Evolutionary conservation across 2,888 invertebrate species (phyloP).

Genomic region (Arrhopalites spinosus): DNA sequence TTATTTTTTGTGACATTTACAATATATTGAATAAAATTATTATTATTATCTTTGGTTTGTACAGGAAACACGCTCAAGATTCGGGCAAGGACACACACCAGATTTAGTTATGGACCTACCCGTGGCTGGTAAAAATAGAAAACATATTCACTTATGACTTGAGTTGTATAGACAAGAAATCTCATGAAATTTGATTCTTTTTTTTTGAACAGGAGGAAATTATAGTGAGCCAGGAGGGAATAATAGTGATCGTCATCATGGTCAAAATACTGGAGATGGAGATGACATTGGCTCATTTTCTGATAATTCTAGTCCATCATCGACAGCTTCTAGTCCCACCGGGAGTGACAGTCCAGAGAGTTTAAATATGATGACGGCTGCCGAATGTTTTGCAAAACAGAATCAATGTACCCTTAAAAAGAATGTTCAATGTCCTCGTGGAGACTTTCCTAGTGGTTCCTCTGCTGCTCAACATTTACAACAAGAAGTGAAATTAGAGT

Average conservation of each 20-base stretch:
- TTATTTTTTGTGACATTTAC: too few species aligned
- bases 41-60: too few species aligned
- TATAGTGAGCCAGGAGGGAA: background rate
- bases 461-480: background rate
- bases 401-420: conserved; percentile 79
- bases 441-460: background rate
- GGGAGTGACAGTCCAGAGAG: conserved; percentile 60
- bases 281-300: conserved; percentile 4
- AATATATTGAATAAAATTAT: too few species aligned
- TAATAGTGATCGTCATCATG: background rate
- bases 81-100: conserved; percentile 63
- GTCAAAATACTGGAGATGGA: background rate
- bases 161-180: too few species aligned
- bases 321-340: conserved; percentile 37
- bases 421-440: conserved; percentile 62
- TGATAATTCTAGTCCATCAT: conserved; percentile 11
- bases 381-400: conserved; percentile 77
- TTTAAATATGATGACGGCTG: conserved; percentile 72
- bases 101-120: conserved; percentile 84
- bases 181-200: too few species aligned
- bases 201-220: background rate
- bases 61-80: conserved; percentile 39
- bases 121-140: too few species aligned
- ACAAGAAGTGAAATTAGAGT: conserved; percentile 37
- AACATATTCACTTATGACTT: too few species aligned